Evolutionary conservation across 1,140 invertebrate species (phyloP).

Genomic region (Stegodyphus mimosarum): DNA sequence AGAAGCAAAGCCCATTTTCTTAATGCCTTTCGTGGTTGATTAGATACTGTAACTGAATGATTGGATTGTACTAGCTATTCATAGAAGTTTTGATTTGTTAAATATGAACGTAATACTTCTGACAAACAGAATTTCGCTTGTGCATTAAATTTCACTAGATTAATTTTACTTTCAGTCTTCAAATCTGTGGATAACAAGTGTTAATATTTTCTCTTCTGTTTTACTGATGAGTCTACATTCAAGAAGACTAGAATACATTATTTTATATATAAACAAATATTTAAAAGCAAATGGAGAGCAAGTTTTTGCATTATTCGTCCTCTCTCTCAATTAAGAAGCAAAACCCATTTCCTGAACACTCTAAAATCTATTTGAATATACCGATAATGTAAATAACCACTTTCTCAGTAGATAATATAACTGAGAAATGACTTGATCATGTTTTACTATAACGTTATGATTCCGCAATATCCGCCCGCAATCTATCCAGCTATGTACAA

Average conservation of each 20-base stretch:
- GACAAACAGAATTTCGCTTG: too few relatives aligned
- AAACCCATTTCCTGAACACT: neutral
- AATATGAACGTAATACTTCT: too few relatives aligned
- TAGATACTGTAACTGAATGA: too few relatives aligned
- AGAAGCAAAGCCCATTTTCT: too few relatives aligned
- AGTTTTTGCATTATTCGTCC: neutral
- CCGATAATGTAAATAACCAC: neutral
- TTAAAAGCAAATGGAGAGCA: neutral
- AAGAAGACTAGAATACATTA: neutral
- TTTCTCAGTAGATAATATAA: neutral
- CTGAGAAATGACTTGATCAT: neutral
- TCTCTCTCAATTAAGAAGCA: neutral
- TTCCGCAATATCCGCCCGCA: neutral
- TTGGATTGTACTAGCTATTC: too few relatives aligned
- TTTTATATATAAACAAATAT: neutral
- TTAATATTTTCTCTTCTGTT: too few relatives aligned
- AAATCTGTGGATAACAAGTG: too few relatives aligned
- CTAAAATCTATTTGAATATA: neutral
- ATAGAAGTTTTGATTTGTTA: too few relatives aligned
- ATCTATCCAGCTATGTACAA: neutral
- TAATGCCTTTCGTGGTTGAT: too few relatives aligned
- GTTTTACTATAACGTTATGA: conserved; percentile 25
- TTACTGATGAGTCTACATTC: too few relatives aligned
- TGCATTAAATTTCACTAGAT: too few relatives aligned
- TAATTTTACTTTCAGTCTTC: too few relatives aligned